Conservation (phyloP, 2,113 vertebrate genomes). For the Prionailurus bengalensis region DNA sequence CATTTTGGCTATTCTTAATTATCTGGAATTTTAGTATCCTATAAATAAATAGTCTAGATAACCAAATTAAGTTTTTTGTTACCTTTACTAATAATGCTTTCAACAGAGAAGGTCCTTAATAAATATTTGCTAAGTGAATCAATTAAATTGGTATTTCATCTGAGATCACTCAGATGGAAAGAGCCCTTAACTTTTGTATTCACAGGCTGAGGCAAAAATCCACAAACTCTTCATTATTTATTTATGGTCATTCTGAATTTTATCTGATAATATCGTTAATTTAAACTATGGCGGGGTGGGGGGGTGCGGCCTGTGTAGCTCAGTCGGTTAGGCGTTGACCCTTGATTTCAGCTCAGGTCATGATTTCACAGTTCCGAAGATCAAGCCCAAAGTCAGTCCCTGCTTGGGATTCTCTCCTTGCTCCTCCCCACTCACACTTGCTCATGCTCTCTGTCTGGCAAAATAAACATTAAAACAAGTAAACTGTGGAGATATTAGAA, state of each 20-base stretch:
- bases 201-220: background rate
- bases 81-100: background rate
- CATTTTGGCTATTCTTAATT: slow-evolving; percentile 36
- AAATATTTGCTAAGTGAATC: background rate
- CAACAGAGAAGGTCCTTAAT: background rate
- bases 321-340: no score
- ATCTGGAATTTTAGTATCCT: slow-evolving; percentile 36
- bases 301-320: no score
- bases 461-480: no score
- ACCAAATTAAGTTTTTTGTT: slow-evolving; percentile 39
- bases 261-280: background rate
- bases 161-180: background rate
- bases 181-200: background rate
- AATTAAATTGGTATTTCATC: background rate
- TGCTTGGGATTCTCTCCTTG: no score
- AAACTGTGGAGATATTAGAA: background rate
- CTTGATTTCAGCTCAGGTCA: no score
- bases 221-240: background rate
- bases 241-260: background rate
- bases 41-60: background rate
- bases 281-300: background rate
- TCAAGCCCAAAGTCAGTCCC: no score
- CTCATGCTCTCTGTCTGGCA: no score
- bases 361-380: no score
- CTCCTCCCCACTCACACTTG: no score